phyloP scores from a whole-genome alignment of 2,888 invertebrate genomes.

The Mythimna lalbum region DNA sequence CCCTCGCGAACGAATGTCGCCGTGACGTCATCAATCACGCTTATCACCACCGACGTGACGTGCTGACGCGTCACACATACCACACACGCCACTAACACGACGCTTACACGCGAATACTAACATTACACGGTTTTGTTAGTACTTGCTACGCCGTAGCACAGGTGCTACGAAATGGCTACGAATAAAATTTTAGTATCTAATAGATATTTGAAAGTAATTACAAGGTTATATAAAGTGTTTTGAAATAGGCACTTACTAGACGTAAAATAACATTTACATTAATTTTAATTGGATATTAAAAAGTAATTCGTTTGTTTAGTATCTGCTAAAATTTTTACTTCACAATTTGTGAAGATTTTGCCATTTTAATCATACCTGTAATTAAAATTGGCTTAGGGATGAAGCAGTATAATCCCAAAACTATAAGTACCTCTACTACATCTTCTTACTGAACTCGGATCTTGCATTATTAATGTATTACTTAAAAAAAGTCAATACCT shows the following conservation, averaged over 20 bases:
- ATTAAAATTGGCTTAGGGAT: not conserved
- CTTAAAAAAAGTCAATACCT: not conserved
- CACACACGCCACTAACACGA: constrained; percentile 51
- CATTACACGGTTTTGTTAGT: constrained; percentile 27
- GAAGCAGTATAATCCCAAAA: too few relatives aligned
- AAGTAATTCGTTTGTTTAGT: constrained; percentile 13
- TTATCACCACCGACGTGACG: constrained; percentile 78
- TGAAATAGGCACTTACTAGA: not conserved
- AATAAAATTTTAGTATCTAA: constrained; percentile 18
- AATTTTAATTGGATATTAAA: constrained; percentile 9
- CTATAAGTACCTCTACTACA: not conserved
- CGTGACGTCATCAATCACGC: constrained; percentile 87
- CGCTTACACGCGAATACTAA: constrained; percentile 48
- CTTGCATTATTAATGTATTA: not conserved
- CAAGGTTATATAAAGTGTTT: not conserved
- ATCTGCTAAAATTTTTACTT: constrained; percentile 24
- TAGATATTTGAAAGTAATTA: constrained; percentile 17
- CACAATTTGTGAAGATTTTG: constrained; percentile 1
- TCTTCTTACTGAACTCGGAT: not conserved
- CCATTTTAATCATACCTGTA: not conserved
- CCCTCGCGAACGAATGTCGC: constrained; percentile 57
- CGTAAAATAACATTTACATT: constrained; percentile 1
- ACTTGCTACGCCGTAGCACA: constrained; percentile 41
- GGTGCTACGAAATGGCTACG: constrained; percentile 51
- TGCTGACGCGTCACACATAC: constrained; percentile 67